Percentiles rank a stretch among this genome's conserved stretches.
Conservation (phyloP, 2,888 invertebrate species). For the Pyrocoelia pectoralis region DNA sequence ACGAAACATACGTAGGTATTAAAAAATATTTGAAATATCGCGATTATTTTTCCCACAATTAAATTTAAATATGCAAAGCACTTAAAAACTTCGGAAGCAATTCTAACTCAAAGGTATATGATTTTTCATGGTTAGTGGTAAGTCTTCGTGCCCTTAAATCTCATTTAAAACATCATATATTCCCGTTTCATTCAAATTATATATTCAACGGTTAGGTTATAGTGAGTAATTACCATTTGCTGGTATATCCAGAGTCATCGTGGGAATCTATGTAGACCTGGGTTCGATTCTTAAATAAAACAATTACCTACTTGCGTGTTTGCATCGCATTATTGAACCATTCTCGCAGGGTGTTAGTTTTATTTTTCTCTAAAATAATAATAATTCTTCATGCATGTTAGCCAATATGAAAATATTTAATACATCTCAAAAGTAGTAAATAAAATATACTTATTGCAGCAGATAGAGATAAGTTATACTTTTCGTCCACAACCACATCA, state of each 20-base stretch:
- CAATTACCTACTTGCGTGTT: constrained; percentile 61
- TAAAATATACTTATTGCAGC: no score
- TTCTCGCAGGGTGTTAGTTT: constrained; percentile 58
- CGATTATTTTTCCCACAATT: constrained; percentile 19
- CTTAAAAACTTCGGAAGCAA: not conserved
- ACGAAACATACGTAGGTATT: not conserved
- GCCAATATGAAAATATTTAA: no score
- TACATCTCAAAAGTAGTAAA: no score
- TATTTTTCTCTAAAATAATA: constrained; percentile 54
- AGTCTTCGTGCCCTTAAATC: constrained; percentile 27
- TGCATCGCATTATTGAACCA: constrained; percentile 60
- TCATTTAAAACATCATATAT: constrained; percentile 29
- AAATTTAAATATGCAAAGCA: constrained; percentile 10
- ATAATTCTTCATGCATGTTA: constrained; percentile 40
- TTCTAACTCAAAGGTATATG: not conserved
- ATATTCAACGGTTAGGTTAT: constrained; percentile 52
- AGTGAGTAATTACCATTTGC: constrained; percentile 54
- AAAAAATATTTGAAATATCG: constrained; percentile 7
- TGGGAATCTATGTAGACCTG: constrained; percentile 52
- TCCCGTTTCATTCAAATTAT: constrained; percentile 48
- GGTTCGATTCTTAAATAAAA: constrained; percentile 59
- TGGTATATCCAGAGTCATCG: constrained; percentile 55
- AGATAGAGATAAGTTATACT: no score
- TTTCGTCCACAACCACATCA: no score
- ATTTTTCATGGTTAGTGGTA: constrained; percentile 29